These are phyloP conservation scores for Danio aesculapii DNA, from an alignment of 2,797 vertebrate species.

Conservation along the genomic window DNA sequence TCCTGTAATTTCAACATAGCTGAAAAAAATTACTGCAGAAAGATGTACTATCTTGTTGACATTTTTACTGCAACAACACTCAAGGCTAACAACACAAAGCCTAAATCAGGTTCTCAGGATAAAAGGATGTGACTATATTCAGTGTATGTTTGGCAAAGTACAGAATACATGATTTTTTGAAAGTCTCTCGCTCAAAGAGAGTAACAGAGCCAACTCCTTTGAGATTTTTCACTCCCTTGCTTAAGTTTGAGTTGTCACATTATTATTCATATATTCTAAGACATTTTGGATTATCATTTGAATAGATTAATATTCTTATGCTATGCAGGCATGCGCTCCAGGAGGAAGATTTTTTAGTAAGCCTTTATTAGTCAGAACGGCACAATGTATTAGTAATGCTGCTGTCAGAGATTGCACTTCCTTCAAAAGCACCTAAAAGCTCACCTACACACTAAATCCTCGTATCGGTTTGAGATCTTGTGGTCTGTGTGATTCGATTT, in stretches of 20 bases:
- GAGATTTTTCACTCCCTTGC: constrained; percentile 11
- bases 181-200: constrained; percentile 3
- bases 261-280: constrained; percentile 58
- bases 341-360: constrained; percentile 9
- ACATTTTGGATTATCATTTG: constrained; percentile 39
- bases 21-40: too few relatives aligned
- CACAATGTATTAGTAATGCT: background rate
- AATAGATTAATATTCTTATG: constrained; percentile 40
- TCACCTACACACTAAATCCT: constrained; percentile 12
- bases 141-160: background rate
- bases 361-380: constrained; percentile 19
- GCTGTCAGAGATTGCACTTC: background rate
- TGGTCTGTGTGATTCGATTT: background rate
- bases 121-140: background rate
- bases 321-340: background rate
- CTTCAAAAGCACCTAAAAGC: constrained; percentile 14
- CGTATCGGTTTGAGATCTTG: background rate
- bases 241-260: constrained; percentile 37
- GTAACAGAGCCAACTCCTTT: constrained; percentile 4
- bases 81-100: too few relatives aligned
- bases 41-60: too few relatives aligned
- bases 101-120: too few relatives aligned
- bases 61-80: too few relatives aligned
- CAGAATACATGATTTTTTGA: background rate
- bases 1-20: background rate